Evolutionary conservation across 2,797 vertebrate species (phyloP).

Genomic region (Onychomys leucogaster): DNA sequence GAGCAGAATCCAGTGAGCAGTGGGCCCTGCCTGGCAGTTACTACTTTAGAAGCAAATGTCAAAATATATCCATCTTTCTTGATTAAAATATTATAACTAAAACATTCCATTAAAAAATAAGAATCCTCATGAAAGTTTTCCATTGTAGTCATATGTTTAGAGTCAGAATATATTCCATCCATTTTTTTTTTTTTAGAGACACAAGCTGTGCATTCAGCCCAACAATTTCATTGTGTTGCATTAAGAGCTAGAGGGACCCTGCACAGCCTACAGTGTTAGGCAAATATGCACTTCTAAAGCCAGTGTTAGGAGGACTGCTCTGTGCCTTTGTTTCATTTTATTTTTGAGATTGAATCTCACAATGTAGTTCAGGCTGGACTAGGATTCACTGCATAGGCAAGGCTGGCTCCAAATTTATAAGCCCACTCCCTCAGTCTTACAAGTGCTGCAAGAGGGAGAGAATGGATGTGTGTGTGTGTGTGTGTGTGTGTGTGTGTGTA

Average conservation of each 20-base stretch:
- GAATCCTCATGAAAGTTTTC: neutral
- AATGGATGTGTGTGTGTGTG: neutral
- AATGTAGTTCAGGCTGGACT: neutral
- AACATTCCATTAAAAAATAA: constrained; percentile 30
- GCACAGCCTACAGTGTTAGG: neutral
- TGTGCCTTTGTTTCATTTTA: neutral
- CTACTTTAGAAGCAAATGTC: neutral
- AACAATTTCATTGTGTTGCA: neutral
- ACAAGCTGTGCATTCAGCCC: neutral
- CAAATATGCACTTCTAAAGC: neutral
- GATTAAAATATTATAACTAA: constrained; percentile 4
- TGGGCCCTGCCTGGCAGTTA: neutral
- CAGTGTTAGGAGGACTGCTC: neutral
- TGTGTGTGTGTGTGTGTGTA: neutral
- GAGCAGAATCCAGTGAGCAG: neutral
- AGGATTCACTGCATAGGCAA: neutral
- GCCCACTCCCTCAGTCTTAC: neutral
- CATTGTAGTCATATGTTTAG: neutral
- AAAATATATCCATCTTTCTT: neutral
- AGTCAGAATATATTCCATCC: neutral
- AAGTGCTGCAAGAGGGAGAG: neutral
- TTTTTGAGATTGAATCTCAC: neutral
- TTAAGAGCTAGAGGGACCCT: neutral
- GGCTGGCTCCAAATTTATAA: neutral
- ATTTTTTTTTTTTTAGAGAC: neutral